These are phyloP conservation scores for Pseudopleuronectes americanus DNA, from an alignment of 2,797 vertebrate genomes.

Conservation along the genomic window DNA sequence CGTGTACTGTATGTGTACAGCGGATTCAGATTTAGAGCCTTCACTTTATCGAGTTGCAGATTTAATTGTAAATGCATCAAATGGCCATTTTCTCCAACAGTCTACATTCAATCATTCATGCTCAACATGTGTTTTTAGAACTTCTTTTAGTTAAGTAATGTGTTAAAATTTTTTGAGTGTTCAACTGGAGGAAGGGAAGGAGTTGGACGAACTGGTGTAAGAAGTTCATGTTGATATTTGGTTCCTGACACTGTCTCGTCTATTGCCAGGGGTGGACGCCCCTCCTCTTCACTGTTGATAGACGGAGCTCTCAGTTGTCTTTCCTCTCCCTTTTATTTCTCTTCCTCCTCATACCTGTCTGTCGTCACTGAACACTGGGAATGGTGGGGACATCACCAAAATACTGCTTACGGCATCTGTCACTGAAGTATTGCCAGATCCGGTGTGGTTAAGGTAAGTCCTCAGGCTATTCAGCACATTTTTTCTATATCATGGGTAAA, in stretches of 20 bases:
- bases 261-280: not conserved
- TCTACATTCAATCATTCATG: too few species aligned
- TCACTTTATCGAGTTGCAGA: not conserved
- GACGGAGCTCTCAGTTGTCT: not conserved
- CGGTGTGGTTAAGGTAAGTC: conserved; percentile 42
- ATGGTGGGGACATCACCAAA: conserved; percentile 11
- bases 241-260: not conserved
- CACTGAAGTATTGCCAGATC: not conserved
- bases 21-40: not conserved
- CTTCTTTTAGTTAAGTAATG: too few species aligned
- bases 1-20: not conserved
- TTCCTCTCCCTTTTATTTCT: not conserved
- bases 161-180: not conserved
- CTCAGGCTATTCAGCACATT: not conserved
- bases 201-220: not conserved
- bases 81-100: too few species aligned
- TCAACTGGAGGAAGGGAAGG: not conserved
- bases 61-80: not conserved
- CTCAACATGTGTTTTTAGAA: too few species aligned
- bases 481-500: not conserved
- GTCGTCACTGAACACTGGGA: conserved; percentile 21
- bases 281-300: conserved; percentile 20
- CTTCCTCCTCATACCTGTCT: conserved; percentile 32
- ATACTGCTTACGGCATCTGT: conserved; percentile 5
- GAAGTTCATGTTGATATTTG: not conserved